Percentiles rank a stretch among this genome's conserved stretches.
Evolutionary conservation across 2,797 vertebrate genomes (phyloP).

Genomic region (Poeciliopsis presidionis): DNA sequence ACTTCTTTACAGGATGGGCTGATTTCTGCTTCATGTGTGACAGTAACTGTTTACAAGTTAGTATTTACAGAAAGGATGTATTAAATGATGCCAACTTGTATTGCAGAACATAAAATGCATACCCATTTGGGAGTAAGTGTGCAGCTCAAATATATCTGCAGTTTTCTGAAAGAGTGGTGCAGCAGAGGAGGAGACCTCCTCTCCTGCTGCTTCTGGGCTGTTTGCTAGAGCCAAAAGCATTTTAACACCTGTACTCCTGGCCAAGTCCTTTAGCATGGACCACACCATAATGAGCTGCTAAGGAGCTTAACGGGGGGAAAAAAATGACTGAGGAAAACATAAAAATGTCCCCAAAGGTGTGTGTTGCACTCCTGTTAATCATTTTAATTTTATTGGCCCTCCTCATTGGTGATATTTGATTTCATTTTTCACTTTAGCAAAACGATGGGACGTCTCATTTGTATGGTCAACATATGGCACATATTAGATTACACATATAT

Average conservation of each 20-base stretch:
- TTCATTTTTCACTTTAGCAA: conserved; percentile 73
- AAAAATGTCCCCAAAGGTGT: conserved; percentile 59
- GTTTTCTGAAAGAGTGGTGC: conserved; percentile 12
- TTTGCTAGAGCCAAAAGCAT: conserved; percentile 49
- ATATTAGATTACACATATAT: conserved; percentile 82
- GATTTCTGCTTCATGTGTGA: not conserved
- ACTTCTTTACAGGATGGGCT: not conserved
- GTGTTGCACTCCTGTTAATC: conserved; percentile 60
- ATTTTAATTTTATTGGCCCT: conserved; percentile 76
- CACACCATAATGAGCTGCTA: conserved; percentile 64
- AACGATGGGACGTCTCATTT: conserved; percentile 63
- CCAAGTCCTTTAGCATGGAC: conserved; percentile 47
- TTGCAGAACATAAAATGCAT: conserved; percentile 7
- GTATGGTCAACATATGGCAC: conserved; percentile 82
- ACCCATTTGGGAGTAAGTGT: conserved; percentile 2
- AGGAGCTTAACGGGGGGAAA: conserved; percentile 46
- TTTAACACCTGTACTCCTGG: conserved; percentile 74
- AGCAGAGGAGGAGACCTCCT: conserved; percentile 31
- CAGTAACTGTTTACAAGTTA: not conserved
- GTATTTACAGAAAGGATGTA: conserved; percentile 3
- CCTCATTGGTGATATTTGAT: conserved; percentile 77
- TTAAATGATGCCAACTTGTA: conserved; percentile 1
- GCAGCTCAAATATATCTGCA: conserved; percentile 12
- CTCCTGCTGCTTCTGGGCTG: conserved; percentile 27
- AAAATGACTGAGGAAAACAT: conserved; percentile 64